Base-by-base conservation (phyloP, 2,113 vertebrate species). In the Lampris megalopsis region DNA sequence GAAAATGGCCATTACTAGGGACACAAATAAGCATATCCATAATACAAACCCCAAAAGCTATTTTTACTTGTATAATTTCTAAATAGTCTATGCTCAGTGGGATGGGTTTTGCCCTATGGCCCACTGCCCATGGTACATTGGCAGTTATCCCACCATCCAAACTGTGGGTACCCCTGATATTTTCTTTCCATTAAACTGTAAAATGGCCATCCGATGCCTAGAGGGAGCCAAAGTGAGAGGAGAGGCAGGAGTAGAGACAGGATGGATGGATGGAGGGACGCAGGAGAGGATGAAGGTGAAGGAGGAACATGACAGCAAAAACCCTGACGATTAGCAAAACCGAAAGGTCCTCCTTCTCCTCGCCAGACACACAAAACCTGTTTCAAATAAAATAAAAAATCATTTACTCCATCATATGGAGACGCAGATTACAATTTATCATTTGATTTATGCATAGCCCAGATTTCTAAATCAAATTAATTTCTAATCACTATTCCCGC, bases 181-280 rank as follows among this genome's bases (percentile, higher is more conserved):
- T 38, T 1, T 7, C 8, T 36, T 9, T 7, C 24, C 13, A 43
- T 61, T 24, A 24, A 24, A 24, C 24, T 24, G 24, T 24, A 24
- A 57, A 71, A 76, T 58, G 9, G 42, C 1, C 57, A 42, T 35
- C 0, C 1, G 61, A 37, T 42, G 60, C 65, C 78, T 80, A 77
- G 76, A 75, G 77, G 81, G 82, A 65, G 79, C 72, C 42, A 82
- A 57, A 82, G 76, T 76, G 66, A 38, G n/a, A 43, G 49, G 47
- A 9, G 6, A 6, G 0, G 24, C 24, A 24, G 24, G 24, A 24
- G 24, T 0, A 24, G 24, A 24, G 24, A 24, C 24, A 10, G 54
- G 13, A 2, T 24, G 24, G 40, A 3, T 42, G 38, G 52, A 43
- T 11, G 68, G 35, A n/a, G 6, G 43, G 41, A 11, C 35, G 1